phyloP scores from a whole-genome alignment of 2,888 invertebrate genomes.

The Xestia sexstrigata region DNA sequence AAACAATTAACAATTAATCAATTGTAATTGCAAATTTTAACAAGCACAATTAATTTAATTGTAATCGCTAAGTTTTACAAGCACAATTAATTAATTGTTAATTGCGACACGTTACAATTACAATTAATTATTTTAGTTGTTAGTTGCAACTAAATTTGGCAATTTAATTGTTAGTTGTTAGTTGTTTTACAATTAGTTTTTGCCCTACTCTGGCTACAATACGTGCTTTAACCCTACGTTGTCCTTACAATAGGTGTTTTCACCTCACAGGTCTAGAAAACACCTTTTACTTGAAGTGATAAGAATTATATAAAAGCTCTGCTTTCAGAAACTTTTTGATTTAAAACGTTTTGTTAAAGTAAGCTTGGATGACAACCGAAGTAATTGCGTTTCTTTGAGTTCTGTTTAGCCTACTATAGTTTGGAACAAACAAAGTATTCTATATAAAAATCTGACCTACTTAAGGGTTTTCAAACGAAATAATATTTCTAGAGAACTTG shows the following conservation, averaged over 20 bases:
- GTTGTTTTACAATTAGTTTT: no score
- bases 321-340: neutral
- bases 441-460: slow-evolving; percentile 48
- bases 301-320: slow-evolving; percentile 4
- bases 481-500: slow-evolving; percentile 53
- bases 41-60: no score
- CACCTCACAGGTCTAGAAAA: neutral
- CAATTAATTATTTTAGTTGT: no score
- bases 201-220: no score
- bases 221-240: neutral
- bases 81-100: no score
- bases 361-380: slow-evolving; percentile 32
- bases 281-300: neutral
- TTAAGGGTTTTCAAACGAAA: slow-evolving; percentile 51
- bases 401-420: slow-evolving; percentile 23
- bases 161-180: no score
- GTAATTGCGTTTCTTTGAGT: slow-evolving; percentile 38
- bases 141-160: no score
- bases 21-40: no score
- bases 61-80: no score
- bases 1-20: no score
- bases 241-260: neutral
- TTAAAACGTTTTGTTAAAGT: slow-evolving; percentile 18
- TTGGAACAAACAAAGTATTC: slow-evolving; percentile 32
- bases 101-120: no score